phyloP scores from a whole-genome alignment of 2,113 vertebrate genomes.

The Tragelaphus strepsiceros region DNA sequence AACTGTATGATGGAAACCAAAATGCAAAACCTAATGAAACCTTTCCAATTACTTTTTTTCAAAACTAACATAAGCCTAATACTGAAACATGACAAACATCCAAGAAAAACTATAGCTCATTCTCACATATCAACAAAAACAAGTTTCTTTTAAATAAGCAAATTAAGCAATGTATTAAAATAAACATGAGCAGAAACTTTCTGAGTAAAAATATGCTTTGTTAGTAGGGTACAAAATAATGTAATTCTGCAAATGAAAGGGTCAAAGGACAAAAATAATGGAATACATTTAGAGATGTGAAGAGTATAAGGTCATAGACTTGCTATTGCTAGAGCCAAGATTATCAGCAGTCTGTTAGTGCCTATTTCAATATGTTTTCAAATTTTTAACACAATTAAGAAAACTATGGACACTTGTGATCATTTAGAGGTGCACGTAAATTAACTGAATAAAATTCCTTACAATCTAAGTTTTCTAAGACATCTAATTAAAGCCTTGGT shows the following conservation, averaged over 20 bases:
- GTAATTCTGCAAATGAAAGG: background rate
- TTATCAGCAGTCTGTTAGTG: background rate
- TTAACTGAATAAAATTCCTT: background rate
- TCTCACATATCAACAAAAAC: background rate
- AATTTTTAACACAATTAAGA: slow-evolving; percentile 53
- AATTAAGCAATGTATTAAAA: background rate
- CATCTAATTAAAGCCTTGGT: slow-evolving; percentile 63
- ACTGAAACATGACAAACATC: background rate
- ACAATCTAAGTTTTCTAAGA: slow-evolving; percentile 35
- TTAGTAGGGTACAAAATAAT: background rate
- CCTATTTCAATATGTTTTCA: background rate
- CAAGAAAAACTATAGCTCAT: background rate
- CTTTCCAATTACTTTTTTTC: background rate
- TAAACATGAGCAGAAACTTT: background rate
- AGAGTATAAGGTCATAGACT: background rate
- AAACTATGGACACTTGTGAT: slow-evolving; percentile 35
- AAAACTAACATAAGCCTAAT: background rate
- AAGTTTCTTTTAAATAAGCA: background rate
- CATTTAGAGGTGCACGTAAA: slow-evolving; percentile 43
- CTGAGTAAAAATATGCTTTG: background rate
- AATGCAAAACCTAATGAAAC: background rate
- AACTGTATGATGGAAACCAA: background rate
- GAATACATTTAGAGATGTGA: background rate
- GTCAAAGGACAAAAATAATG: background rate
- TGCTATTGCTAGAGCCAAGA: background rate